Evolutionary conservation across 2,797 vertebrate species (phyloP).

Genomic region (Spinus olivaceus): DNA sequence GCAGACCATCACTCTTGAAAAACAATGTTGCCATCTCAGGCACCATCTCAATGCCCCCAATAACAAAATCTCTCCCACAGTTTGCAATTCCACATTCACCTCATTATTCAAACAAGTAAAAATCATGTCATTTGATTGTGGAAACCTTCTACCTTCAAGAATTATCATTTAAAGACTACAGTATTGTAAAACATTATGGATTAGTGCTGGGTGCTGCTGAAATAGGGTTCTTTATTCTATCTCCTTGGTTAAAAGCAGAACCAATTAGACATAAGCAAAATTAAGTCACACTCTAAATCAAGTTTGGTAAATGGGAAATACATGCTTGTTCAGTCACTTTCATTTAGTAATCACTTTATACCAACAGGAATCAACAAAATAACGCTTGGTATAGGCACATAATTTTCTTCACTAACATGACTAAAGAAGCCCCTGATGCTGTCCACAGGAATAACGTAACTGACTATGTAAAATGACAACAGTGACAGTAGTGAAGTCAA

Average conservation of each 20-base stretch:
- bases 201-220: not conserved
- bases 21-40: rapidly evolving
- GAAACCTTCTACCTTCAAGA: not conserved
- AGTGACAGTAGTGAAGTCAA: not conserved
- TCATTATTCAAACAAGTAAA: not conserved
- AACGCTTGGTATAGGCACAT: not conserved
- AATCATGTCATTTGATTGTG: not conserved
- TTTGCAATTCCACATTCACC: not conserved
- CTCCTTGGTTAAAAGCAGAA: not conserved
- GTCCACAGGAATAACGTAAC: not conserved
- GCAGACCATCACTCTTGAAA: not conserved
- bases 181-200: not conserved
- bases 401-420: not conserved
- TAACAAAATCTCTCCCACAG: not conserved
- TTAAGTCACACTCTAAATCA: not conserved
- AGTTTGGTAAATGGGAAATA: not conserved
- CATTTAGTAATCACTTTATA: not conserved
- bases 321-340: not conserved
- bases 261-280: not conserved
- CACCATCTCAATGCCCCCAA: not conserved
- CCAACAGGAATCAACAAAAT: not conserved
- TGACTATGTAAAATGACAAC: not conserved
- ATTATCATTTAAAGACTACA: not conserved
- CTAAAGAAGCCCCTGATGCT: not conserved
- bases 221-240: not conserved